Conservation (phyloP, 2,113 vertebrate genomes). For the Hippocampus zosterae region DNA sequence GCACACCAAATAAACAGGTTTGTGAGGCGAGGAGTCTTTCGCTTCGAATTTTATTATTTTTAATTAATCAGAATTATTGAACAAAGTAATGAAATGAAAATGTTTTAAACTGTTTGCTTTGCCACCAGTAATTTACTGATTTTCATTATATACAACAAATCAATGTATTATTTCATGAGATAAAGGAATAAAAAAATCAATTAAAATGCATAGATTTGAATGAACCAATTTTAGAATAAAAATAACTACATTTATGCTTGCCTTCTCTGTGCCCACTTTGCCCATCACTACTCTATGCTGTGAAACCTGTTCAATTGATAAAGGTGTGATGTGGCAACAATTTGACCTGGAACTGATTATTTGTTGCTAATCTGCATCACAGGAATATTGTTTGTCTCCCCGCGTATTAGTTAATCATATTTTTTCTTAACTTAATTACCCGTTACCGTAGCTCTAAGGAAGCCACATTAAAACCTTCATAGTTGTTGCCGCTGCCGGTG, state of each 20-base stretch:
- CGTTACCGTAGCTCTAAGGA: constrained; percentile 22
- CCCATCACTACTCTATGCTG: neutral
- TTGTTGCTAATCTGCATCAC: constrained; percentile 1
- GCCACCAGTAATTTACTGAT: neutral
- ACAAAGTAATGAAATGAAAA: neutral
- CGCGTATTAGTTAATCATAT: neutral
- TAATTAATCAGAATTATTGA: neutral
- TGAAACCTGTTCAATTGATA: neutral
- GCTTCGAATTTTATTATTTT: neutral
- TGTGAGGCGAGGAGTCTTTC: too few relatives aligned
- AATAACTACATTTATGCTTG: neutral
- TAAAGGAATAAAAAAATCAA: neutral
- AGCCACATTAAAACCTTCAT: constrained; percentile 27
- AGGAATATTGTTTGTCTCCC: neutral
- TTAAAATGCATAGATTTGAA: neutral
- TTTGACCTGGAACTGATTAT: neutral
- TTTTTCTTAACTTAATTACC: constrained; percentile 34
- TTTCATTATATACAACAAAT: neutral
- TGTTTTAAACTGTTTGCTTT: neutral
- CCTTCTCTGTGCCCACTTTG: neutral
- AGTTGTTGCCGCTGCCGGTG: constrained; percentile 28
- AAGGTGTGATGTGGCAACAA: neutral
- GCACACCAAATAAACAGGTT: too few relatives aligned
- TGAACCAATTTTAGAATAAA: neutral
- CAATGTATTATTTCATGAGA: neutral